These are phyloP conservation scores for Prunella fulvescens DNA, from an alignment of 2,113 vertebrate species.

Conservation along the genomic window DNA sequence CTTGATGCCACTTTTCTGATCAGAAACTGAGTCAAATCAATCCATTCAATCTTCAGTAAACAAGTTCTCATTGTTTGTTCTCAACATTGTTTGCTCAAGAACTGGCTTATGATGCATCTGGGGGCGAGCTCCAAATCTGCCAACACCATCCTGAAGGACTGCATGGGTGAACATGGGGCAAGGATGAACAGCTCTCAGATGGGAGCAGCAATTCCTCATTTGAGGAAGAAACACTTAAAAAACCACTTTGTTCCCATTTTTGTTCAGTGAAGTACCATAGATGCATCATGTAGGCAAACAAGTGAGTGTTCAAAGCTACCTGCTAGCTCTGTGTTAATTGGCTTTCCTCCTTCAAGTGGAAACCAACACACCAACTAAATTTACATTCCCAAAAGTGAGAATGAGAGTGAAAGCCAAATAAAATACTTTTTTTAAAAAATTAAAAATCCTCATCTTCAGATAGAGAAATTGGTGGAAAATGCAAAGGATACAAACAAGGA, in stretches of 20 bases:
- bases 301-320: background rate
- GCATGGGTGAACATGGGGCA: background rate
- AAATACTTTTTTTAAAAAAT: background rate
- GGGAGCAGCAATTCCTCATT: background rate
- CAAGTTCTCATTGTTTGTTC: rapidly evolving
- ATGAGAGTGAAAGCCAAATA: background rate
- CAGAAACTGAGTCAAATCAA: background rate
- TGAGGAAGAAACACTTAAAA: background rate
- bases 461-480: background rate
- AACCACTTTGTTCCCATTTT: background rate
- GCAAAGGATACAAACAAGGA: background rate
- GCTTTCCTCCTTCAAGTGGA: background rate
- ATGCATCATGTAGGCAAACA: background rate
- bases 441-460: background rate
- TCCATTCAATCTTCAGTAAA: background rate
- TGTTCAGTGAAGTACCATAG: background rate
- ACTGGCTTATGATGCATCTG: background rate
- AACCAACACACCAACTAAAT: background rate
- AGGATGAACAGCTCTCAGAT: background rate
- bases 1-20: background rate
- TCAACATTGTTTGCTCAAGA: background rate
- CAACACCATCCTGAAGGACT: background rate
- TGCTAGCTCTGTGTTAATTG: background rate
- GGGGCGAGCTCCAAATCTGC: background rate
- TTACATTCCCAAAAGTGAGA: background rate